These are phyloP conservation scores for Hydractinia symbiolongicarpus DNA, from an alignment of 30 jellyfish, hydroid and myxozoan genomes.

Conservation along the genomic window DNA sequence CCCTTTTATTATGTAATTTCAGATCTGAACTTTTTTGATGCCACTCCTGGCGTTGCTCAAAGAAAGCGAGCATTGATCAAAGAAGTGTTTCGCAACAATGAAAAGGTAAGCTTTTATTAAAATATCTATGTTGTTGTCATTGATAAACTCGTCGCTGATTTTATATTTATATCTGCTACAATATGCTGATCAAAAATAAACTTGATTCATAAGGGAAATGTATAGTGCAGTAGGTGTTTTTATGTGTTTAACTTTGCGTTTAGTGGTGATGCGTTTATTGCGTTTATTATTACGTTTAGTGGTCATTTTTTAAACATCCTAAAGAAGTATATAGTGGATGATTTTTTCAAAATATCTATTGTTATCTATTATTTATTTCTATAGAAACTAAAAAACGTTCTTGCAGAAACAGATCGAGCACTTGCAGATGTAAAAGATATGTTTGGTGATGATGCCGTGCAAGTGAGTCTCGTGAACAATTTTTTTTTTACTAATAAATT, in stretches of 20 bases:
- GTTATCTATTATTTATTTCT: background rate
- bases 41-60: constrained; percentile 38
- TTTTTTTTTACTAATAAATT: background rate
- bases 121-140: too few species aligned
- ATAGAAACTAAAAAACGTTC: constrained; percentile 66
- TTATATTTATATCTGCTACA: too few species aligned
- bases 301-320: too few species aligned
- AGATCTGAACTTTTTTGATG: background rate
- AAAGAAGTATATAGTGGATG: background rate
- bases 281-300: too few species aligned
- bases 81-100: constrained; percentile 70
- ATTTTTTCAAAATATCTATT: background rate
- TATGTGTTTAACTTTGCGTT: too few species aligned
- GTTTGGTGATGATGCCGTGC: constrained; percentile 88
- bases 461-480: constrained; percentile 21
- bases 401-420: constrained; percentile 81
- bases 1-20: background rate
- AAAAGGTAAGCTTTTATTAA: constrained; percentile 37
- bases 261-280: too few species aligned
- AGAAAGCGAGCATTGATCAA: constrained; percentile 68
- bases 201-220: too few species aligned
- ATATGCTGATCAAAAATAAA: too few species aligned
- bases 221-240: too few species aligned
- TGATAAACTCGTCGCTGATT: too few species aligned
- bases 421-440: constrained; percentile 70